Evolutionary conservation across 2,113 vertebrate genomes (phyloP), one percentile per base, ranked within the genome.

Genomic region (Cacatua alba): DNA sequence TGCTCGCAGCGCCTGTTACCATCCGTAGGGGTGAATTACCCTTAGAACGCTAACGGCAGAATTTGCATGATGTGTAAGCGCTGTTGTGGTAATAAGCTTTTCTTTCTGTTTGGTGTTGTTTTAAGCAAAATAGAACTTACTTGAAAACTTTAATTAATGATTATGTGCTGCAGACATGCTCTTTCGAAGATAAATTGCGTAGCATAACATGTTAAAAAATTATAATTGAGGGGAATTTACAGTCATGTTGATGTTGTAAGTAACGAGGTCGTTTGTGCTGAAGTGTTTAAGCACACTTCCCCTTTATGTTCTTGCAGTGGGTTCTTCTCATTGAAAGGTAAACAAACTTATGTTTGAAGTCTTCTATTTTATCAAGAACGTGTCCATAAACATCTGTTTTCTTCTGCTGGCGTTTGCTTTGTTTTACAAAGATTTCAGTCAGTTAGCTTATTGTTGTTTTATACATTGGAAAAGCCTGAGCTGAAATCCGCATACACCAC

Each of bases 131-230:
- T 33, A 25, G 65, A 21, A 31, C 25, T 21, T n/a, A 0, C 5
- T 46, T 43, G 60, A 39, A 86, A 53, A 75, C 51, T 88, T 57
- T 49, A 16, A 62, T 44, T 75, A 46, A 1, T 48, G 21, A 4
- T 31, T 52, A 1, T 5, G 0, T 5, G 14, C 86, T 79, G 49
- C 37, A 9, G 20, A 7, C 10, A 0, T 37, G 6, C 6, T 13
- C 1, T n/a, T 87, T n/a, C 6, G 57, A 62, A 69, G 46, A 62
- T 19, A 26, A 57, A 39, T n/a, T 46, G 28, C 11, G 1, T 23
- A 17, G 41, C 4, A 0, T 76, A 41, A 28, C 2, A 2, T 65
- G 49, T 76, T 16, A 4, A 8, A 29, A 41, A 33, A 13, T 21
- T 18, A 4, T 28, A 17, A 7, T 8, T 55, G 26, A 13, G 15